A percentile compares a stretch with the other conserved stretches of the same genome.
These are phyloP conservation scores for Scomber colias DNA, from an alignment of 2,113 vertebrate genomes.

Conservation along the genomic window DNA sequence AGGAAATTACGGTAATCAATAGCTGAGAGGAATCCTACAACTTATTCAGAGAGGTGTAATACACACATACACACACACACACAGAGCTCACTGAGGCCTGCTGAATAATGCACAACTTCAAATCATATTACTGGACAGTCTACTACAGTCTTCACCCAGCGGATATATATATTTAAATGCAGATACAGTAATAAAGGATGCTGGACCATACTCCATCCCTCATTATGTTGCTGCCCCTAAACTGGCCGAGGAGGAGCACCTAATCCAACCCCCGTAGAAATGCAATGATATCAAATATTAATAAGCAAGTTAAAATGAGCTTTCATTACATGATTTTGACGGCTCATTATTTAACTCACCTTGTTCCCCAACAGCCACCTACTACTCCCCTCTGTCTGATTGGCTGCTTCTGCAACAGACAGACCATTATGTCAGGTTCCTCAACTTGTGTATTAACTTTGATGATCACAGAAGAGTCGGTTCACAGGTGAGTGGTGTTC, in stretches of 20 bases:
- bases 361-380: background rate
- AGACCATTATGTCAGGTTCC: background rate
- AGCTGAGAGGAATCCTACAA: no score
- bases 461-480: background rate
- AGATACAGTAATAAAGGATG: no score
- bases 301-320: constrained; percentile 5
- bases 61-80: background rate
- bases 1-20: no score
- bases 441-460: background rate
- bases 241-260: background rate
- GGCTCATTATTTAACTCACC: constrained; percentile 5
- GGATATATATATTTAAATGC: no score
- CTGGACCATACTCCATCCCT: background rate
- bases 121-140: no score
- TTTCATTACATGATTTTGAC: constrained; percentile 10
- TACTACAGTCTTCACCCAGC: no score
- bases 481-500: background rate
- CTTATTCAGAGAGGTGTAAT: no score
- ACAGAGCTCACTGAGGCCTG: background rate
- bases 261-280: background rate
- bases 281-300: constrained; percentile 17
- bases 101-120: background rate
- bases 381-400: background rate
- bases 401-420: background rate
- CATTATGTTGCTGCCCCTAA: constrained; percentile 10